Evolutionary conservation across 1,140 invertebrate genomes (phyloP).

Genomic region (Solenopsis invicta): DNA sequence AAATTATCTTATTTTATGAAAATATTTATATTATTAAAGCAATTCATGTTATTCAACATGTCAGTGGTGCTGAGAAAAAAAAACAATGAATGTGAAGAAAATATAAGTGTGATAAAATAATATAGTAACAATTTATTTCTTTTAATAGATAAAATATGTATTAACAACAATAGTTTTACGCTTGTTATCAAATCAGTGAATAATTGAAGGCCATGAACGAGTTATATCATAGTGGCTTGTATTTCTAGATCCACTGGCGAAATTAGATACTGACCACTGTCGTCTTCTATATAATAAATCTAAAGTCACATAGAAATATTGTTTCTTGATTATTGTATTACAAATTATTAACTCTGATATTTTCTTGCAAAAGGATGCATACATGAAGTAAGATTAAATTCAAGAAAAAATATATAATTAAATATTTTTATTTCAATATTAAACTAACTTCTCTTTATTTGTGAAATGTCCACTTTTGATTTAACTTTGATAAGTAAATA

Average conservation of each 20-base stretch:
- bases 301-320: conserved; percentile 68
- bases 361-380: neutral
- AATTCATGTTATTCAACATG: neutral
- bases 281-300: conserved; percentile 95
- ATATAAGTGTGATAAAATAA: conserved; percentile 59
- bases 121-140: conserved; percentile 76
- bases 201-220: too few species aligned
- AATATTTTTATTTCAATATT: neutral
- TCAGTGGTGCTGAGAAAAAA: conserved; percentile 6
- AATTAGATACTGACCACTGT: conserved; percentile 91
- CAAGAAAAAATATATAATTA: conserved; percentile 10
- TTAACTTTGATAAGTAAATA: conserved; percentile 89
- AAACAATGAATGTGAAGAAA: conserved; percentile 10
- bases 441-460: conserved; percentile 87
- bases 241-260: conserved; percentile 93
- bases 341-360: conserved; percentile 29
- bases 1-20: conserved; percentile 16
- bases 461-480: conserved; percentile 90
- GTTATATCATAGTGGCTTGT: conserved; percentile 88
- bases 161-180: too few species aligned
- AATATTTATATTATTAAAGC: conserved; percentile 21
- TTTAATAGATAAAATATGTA: conserved; percentile 77
- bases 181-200: too few species aligned
- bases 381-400: conserved; percentile 3
- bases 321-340: conserved; percentile 23